phyloP scores from a whole-genome alignment of 2,888 invertebrate genomes.

The Pollenia amentaria region DNA sequence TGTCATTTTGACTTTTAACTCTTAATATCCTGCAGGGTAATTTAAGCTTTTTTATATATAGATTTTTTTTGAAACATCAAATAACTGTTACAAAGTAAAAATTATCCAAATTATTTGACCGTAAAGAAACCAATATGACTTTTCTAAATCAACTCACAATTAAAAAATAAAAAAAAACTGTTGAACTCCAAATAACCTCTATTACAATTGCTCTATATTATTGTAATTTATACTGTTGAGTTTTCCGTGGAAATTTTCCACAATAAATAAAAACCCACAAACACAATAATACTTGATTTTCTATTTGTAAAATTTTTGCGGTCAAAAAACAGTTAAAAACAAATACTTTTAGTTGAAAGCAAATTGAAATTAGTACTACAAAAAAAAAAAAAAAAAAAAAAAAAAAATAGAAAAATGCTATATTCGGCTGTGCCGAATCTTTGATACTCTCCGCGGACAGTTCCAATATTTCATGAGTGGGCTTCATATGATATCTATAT shows the following conservation, averaged over 20 bases:
- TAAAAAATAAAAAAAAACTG: neutral
- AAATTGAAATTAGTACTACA: constrained; percentile 36
- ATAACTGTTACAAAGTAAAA: constrained; percentile 19
- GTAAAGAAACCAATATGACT: constrained; percentile 2
- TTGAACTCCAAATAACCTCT: constrained; percentile 30
- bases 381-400: constrained; percentile 6
- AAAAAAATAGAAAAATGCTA: neutral
- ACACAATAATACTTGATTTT: constrained; percentile 58
- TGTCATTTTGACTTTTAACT: no score
- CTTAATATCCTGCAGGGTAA: no score
- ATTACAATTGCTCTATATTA: constrained; percentile 36
- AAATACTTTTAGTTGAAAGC: constrained; percentile 48
- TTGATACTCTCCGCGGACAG: no score
- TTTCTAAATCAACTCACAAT: neutral
- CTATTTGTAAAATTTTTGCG: constrained; percentile 53
- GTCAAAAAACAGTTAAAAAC: constrained; percentile 54
- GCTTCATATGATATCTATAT: no score
- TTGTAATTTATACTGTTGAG: constrained; percentile 14
- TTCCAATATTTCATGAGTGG: no score
- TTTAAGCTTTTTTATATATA: no score
- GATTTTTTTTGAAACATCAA: neutral
- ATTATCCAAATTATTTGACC: constrained; percentile 3
- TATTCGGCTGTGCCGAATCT: no score
- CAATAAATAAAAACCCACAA: constrained; percentile 47
- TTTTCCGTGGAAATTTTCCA: constrained; percentile 16